phyloP scores from a whole-genome alignment of 2,888 invertebrate species.

The Bellardia pandia region DNA sequence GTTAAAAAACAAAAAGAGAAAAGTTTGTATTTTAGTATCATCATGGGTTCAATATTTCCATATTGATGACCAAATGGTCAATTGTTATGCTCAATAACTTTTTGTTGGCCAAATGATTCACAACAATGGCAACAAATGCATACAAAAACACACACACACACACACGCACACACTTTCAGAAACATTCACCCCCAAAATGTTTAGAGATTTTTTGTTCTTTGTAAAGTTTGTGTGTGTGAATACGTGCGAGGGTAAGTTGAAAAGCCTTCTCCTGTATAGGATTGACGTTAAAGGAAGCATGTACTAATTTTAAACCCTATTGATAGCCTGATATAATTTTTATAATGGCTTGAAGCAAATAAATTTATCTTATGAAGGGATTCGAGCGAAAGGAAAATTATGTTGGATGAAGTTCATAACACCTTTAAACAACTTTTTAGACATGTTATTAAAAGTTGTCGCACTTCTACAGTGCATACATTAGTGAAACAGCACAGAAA shows the following conservation, averaged over 20 bases:
- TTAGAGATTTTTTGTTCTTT: background rate
- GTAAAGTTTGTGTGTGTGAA: background rate
- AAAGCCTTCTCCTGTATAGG: background rate
- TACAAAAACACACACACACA: constrained; percentile 2
- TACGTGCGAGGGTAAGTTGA: background rate
- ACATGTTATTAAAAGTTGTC: too few relatives aligned
- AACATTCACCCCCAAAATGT: background rate
- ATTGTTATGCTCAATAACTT: constrained; percentile 73
- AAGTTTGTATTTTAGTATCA: constrained; percentile 67
- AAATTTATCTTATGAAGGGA: too few relatives aligned
- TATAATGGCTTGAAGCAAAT: too few relatives aligned
- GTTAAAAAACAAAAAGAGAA: constrained; percentile 44
- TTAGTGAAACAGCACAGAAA: too few relatives aligned
- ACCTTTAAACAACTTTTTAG: too few relatives aligned
- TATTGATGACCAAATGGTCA: constrained; percentile 73
- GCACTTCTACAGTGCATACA: too few relatives aligned
- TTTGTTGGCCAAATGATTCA: constrained; percentile 70
- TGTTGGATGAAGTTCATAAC: too few relatives aligned
- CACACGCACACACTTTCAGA: background rate
- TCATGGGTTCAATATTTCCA: constrained; percentile 72
- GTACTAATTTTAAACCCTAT: too few relatives aligned
- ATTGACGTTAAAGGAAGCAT: too few relatives aligned
- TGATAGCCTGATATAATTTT: too few relatives aligned
- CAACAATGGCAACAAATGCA: constrained; percentile 55
- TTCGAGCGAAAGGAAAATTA: too few relatives aligned